A percentile compares a stretch with the other conserved stretches of the same genome.
Evolutionary conservation across 2,888 invertebrate species (phyloP).

Genomic region (Dolichopus griseipennis): DNA sequence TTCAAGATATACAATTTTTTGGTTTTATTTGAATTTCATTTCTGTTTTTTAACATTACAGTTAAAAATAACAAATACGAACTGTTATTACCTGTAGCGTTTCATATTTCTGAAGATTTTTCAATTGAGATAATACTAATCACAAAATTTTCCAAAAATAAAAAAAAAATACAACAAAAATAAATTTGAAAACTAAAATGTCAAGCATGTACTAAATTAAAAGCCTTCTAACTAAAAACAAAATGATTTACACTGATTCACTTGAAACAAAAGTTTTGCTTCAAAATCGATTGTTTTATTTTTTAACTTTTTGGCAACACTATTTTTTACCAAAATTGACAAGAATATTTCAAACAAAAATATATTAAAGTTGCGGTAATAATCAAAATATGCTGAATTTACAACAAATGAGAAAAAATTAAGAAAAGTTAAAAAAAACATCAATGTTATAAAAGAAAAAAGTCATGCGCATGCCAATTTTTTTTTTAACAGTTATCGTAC

Average conservation of each 20-base stretch:
- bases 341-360: too few relatives aligned
- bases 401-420: background rate
- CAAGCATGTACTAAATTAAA: too few relatives aligned
- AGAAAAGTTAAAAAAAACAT: background rate
- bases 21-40: background rate
- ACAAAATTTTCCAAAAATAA: background rate
- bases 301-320: background rate
- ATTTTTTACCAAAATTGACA: background rate
- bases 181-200: too few relatives aligned
- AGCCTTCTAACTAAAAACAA: too few relatives aligned
- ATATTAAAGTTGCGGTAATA: too few relatives aligned
- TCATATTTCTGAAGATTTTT: background rate
- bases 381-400: background rate
- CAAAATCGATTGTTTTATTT: background rate
- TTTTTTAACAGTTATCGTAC: background rate
- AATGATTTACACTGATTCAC: background rate
- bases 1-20: background rate
- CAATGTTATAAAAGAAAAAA: too few relatives aligned
- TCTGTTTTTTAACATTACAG: background rate
- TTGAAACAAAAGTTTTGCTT: background rate
- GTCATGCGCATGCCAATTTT: background rate
- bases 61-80: background rate
- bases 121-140: background rate
- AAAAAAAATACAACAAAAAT: background rate
- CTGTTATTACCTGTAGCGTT: background rate